phyloP scores from a whole-genome alignment of 2,888 invertebrate species.

The Hirtodrosophila alboralis region DNA sequence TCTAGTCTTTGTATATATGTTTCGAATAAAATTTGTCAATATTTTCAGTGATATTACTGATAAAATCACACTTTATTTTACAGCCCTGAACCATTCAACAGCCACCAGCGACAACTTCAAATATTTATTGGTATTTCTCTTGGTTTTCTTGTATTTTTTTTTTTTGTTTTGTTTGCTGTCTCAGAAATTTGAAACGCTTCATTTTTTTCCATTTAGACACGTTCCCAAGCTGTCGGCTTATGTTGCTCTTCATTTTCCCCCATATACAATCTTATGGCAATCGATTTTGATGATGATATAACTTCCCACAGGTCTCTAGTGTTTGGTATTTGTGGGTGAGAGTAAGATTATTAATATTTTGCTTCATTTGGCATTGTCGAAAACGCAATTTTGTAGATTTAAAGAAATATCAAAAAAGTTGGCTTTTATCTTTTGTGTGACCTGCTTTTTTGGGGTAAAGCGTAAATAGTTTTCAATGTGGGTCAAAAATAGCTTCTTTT shows the following conservation, averaged over 20 bases:
- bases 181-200: conserved; percentile 54
- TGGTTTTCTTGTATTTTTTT: conserved; percentile 2
- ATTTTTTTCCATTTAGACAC: conserved; percentile 58
- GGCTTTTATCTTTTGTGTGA: conserved; percentile 7
- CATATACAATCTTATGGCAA: conserved; percentile 4
- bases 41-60: too few species aligned
- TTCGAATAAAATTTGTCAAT: too few species aligned
- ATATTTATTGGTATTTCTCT: conserved; percentile 47
- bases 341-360: conserved; percentile 42
- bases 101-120: conserved; percentile 21
- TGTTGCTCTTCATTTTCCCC: neutral
- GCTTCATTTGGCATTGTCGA: neutral
- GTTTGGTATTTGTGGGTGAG: conserved; percentile 38
- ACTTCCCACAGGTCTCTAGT: conserved; percentile 33
- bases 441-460: conserved; percentile 40
- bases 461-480: conserved; percentile 41
- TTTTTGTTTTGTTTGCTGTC: conserved; percentile 28
- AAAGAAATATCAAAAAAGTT: conserved; percentile 24
- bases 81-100: conserved; percentile 31
- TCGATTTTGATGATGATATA: conserved; percentile 53
- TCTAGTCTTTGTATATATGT: too few species aligned
- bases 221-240: conserved; percentile 38
- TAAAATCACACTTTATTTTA: neutral
- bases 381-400: conserved; percentile 44
- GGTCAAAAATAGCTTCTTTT: conserved; percentile 52